Conservation (phyloP, 2,888 invertebrate genomes). For the Bimastos eiseni region DNA sequence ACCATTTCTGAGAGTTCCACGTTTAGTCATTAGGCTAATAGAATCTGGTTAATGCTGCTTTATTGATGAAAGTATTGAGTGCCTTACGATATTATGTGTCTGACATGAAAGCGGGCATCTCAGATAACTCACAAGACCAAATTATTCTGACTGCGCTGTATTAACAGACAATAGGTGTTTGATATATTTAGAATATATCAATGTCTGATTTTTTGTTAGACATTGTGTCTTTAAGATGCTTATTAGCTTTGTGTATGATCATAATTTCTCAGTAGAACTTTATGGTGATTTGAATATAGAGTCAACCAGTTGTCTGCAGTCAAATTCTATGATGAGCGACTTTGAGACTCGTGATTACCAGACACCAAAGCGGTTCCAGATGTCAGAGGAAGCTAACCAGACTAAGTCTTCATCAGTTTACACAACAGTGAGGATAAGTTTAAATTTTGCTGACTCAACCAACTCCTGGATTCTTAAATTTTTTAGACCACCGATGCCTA, state of each 20-base stretch:
- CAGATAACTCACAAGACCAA: background rate
- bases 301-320: constrained; percentile 2
- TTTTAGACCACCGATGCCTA: background rate
- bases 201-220: background rate
- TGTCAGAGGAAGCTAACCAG: background rate
- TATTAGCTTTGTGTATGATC: background rate
- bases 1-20: background rate
- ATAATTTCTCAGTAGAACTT: background rate
- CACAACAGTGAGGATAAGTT: too few species aligned
- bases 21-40: background rate
- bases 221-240: background rate
- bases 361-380: background rate
- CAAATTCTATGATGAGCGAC: background rate
- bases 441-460: too few species aligned
- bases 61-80: background rate
- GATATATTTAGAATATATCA: background rate
- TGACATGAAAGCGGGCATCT: too few species aligned
- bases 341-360: background rate
- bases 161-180: background rate
- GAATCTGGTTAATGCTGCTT: background rate
- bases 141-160: background rate
- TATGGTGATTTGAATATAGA: background rate
- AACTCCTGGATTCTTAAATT: too few species aligned
- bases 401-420: background rate
- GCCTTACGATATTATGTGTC: background rate